Evolutionary conservation across 2,888 invertebrate genomes (phyloP).

Genomic region (Ochropacha duplaris): DNA sequence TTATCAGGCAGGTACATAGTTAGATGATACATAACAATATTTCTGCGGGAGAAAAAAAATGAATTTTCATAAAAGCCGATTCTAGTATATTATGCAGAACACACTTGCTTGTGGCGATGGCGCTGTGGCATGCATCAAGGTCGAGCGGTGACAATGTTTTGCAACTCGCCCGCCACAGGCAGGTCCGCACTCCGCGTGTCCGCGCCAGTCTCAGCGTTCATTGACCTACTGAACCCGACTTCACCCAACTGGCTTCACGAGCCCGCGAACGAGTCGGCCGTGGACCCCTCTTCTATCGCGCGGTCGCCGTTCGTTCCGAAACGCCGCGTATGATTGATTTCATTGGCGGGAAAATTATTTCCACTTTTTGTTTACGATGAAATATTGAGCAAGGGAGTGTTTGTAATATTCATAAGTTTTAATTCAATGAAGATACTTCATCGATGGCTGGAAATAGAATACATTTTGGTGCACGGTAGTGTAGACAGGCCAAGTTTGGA

Average conservation of each 20-base stretch:
- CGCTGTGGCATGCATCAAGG: conserved; percentile 46
- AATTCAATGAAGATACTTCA: no score
- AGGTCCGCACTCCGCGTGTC: conserved; percentile 45
- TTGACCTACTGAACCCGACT: conserved; percentile 73
- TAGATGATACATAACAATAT: no score
- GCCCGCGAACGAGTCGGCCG: neutral
- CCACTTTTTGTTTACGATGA: neutral
- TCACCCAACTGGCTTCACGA: neutral
- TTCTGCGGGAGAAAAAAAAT: no score
- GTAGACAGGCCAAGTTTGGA: neutral
- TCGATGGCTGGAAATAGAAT: no score
- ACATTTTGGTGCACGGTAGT: neutral
- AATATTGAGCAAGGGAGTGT: neutral
- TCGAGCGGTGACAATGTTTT: conserved; percentile 55
- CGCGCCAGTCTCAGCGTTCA: conserved; percentile 60
- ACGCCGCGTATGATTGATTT: conserved; percentile 8
- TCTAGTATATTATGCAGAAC: no score
- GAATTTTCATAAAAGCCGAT: no score
- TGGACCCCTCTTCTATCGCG: conserved; percentile 1
- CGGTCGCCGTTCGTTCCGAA: neutral
- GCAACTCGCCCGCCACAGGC: conserved; percentile 53
- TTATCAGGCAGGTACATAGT: no score
- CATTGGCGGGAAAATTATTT: conserved; percentile 19
- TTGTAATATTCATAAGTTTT: neutral
- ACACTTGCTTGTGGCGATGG: conserved; percentile 18